A percentile compares a stretch with the other conserved stretches of the same genome.
Conservation (phyloP, 2,113 vertebrate genomes). For the Aspidoscelis tigris region DNA sequence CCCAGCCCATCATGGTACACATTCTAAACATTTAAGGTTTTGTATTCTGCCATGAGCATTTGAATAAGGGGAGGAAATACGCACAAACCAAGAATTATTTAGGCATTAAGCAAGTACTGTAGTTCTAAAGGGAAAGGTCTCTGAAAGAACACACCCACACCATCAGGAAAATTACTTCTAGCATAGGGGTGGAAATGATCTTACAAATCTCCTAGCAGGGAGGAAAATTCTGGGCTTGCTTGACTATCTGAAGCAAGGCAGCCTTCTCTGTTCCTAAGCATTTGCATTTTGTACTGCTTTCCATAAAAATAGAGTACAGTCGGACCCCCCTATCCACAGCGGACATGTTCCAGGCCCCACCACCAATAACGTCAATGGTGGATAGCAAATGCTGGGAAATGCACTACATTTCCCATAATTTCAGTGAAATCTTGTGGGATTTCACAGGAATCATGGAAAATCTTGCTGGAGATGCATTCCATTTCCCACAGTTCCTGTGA, state of each 20-base stretch:
- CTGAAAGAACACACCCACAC: too few species aligned
- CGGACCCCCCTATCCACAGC: too few species aligned
- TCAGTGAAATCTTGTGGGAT: too few species aligned
- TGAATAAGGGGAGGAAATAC: too few species aligned
- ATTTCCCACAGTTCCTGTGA: too few species aligned
- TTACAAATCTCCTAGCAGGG: neutral
- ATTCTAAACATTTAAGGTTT: slow-evolving; percentile 1
- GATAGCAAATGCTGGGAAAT: too few species aligned
- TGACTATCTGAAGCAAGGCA: neutral
- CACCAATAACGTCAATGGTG: too few species aligned
- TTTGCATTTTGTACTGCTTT: neutral
- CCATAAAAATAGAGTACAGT: neutral
- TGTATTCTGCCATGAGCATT: neutral
- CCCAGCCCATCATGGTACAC: neutral
- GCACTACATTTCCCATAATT: too few species aligned
- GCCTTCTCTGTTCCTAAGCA: neutral
- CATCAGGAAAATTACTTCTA: neutral
- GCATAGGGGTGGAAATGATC: neutral
- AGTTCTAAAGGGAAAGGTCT: neutral
- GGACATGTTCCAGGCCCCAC: too few species aligned
- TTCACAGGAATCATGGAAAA: too few species aligned
- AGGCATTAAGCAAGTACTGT: neutral
- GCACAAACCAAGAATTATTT: neutral
- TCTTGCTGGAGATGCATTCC: too few species aligned
- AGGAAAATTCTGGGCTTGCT: neutral